A percentile compares a stretch with the other conserved stretches of the same genome.
phyloP scores from a whole-genome alignment of 2,113 vertebrate genomes.

The Platichthys flesus region DNA sequence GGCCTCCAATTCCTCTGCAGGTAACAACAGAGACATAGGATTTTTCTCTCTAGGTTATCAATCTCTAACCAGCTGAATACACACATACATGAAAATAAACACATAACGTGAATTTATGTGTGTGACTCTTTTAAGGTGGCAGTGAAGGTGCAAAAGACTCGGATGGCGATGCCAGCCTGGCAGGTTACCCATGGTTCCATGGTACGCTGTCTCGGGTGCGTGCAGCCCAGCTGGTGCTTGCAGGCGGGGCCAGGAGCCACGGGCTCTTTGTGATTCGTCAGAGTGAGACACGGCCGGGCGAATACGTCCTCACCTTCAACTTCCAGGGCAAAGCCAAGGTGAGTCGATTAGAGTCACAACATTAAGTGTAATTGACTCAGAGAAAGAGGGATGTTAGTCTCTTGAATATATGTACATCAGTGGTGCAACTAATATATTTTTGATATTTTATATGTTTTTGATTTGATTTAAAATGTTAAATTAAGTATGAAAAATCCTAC shows the following conservation, averaged over 20 bases:
- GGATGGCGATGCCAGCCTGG: conserved; percentile 81
- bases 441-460: background rate
- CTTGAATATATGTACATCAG: background rate
- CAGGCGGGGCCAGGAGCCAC: conserved; percentile 90
- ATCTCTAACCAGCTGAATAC: background rate
- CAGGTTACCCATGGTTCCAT: conserved; percentile 95
- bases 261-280: conserved; percentile 97
- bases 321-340: conserved; percentile 99
- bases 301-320: conserved; percentile 98
- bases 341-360: conserved; percentile 28
- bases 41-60: background rate
- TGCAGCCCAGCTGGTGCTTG: conserved; percentile 93
- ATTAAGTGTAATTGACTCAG: background rate
- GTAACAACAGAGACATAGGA: conserved; percentile 63
- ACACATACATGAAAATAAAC: background rate
- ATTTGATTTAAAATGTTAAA: no score
- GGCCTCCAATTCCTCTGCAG: conserved; percentile 73
- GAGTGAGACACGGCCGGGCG: conserved; percentile 94
- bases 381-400: background rate
- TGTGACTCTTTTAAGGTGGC: conserved; percentile 50
- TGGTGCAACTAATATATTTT: background rate
- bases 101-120: background rate
- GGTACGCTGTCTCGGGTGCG: conserved; percentile 93
- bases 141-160: conserved; percentile 80
- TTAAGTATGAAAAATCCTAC: no score